A percentile compares a stretch with the other conserved stretches of the same genome.
Conservation (phyloP, 2,888 invertebrate genomes). For the Busseola fusca region DNA sequence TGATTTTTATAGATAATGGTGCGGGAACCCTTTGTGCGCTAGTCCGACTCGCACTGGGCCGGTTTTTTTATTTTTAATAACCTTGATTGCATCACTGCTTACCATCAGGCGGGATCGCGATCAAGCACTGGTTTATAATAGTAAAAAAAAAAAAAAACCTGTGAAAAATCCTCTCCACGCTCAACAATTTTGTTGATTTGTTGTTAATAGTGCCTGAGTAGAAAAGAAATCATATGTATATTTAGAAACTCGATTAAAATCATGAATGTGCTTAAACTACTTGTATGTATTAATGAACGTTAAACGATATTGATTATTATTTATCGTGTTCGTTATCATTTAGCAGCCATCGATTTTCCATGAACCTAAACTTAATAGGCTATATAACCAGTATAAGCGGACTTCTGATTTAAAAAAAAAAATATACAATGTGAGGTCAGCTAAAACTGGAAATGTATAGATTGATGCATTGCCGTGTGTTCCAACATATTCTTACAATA, state of each 20-base stretch:
- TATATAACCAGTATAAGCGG: neutral
- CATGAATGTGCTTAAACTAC: neutral
- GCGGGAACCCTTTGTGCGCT: too few relatives aligned
- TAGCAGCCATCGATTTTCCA: neutral
- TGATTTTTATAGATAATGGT: too few relatives aligned
- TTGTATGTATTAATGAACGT: conserved; percentile 20
- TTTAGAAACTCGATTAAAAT: conserved; percentile 17
- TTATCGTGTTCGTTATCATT: conserved; percentile 11
- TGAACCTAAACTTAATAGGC: neutral
- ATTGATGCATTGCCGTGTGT: neutral
- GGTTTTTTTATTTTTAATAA: too few relatives aligned
- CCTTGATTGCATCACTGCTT: too few relatives aligned
- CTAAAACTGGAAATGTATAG: neutral
- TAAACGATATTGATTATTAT: conserved; percentile 23
- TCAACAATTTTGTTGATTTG: neutral
- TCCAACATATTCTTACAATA: conserved; percentile 1
- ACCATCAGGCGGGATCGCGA: too few relatives aligned
- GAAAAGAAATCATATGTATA: conserved; percentile 13
- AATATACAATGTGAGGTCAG: neutral
- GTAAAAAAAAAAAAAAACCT: too few relatives aligned
- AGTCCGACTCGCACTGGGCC: too few relatives aligned
- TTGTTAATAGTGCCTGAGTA: neutral
- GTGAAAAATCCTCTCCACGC: neutral
- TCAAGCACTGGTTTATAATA: too few relatives aligned
- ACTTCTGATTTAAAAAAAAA: neutral